These are phyloP conservation scores for Drosophila falleni DNA, from an alignment of 2,888 invertebrate species.

Conservation along the genomic window DNA sequence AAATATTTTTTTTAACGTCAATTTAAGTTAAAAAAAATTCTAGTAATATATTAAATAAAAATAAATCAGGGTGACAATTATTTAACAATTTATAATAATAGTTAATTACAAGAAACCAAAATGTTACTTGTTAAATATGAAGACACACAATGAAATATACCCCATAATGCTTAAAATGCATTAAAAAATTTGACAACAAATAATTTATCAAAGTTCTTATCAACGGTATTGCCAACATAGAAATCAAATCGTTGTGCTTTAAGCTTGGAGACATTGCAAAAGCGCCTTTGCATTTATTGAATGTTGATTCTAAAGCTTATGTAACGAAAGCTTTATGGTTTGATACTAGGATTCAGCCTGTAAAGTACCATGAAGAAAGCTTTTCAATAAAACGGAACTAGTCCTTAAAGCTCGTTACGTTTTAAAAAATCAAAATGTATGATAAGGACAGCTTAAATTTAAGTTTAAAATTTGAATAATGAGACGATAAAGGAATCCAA, in stretches of 20 bases:
- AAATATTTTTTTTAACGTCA: too few species aligned
- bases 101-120: too few species aligned
- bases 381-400: background rate
- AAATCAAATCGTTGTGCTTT: background rate
- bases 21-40: background rate
- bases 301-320: constrained; percentile 16
- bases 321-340: background rate
- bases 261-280: constrained; percentile 19
- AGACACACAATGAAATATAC: background rate
- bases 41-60: too few species aligned
- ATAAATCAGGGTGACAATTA: too few species aligned
- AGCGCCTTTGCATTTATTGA: background rate
- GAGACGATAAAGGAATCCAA: constrained; percentile 12
- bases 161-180: background rate
- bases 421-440: background rate
- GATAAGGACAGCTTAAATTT: too few species aligned
- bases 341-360: constrained; percentile 17
- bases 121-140: too few species aligned
- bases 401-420: background rate
- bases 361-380: constrained; percentile 3
- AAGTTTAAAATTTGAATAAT: background rate
- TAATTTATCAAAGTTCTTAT: constrained; percentile 28
- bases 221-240: constrained; percentile 29
- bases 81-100: too few species aligned
- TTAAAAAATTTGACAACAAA: constrained; percentile 4